phyloP scores from a whole-genome alignment of 1,140 invertebrate species.

The Bombus consobrinus region DNA sequence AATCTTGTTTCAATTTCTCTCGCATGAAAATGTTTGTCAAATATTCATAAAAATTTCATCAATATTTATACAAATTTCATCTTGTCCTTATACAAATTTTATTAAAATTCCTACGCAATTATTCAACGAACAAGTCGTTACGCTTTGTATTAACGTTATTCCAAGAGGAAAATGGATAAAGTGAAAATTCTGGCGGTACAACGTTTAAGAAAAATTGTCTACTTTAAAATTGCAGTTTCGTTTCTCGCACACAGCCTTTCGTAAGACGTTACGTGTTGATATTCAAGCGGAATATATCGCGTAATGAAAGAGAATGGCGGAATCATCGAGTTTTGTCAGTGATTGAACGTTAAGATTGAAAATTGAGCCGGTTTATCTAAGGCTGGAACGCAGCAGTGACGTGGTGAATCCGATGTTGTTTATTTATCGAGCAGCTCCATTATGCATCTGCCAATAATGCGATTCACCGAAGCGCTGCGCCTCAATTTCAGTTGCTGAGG shows the following conservation, averaged over 20 bases:
- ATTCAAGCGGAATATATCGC: not conserved
- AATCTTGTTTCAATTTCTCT: not conserved
- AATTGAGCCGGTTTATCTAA: conserved; percentile 27
- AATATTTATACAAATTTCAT: too few species aligned
- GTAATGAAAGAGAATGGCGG: not conserved
- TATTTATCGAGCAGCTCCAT: conserved; percentile 37
- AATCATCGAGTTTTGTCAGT: not conserved
- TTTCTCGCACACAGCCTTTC: not conserved
- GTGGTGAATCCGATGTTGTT: conserved; percentile 9
- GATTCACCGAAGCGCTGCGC: conserved; percentile 26
- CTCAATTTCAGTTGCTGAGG: conserved; percentile 31
- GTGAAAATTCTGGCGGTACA: not conserved
- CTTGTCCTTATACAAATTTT: too few species aligned
- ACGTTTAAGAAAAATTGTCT: not conserved
- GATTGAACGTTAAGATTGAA: conserved; percentile 26
- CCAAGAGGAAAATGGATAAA: not conserved
- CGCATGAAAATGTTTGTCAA: not conserved
- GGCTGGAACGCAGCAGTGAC: not conserved
- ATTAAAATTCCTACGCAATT: too few species aligned
- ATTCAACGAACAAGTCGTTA: too few species aligned
- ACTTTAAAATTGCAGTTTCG: not conserved
- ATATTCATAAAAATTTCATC: not conserved
- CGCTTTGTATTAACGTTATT: not conserved
- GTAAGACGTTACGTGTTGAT: not conserved
- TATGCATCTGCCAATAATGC: conserved; percentile 46